Evolutionary conservation across 2,888 invertebrate species (phyloP), one percentile per base, ranked within the genome.

Genomic region (Meghimatium bilineatum): DNA sequence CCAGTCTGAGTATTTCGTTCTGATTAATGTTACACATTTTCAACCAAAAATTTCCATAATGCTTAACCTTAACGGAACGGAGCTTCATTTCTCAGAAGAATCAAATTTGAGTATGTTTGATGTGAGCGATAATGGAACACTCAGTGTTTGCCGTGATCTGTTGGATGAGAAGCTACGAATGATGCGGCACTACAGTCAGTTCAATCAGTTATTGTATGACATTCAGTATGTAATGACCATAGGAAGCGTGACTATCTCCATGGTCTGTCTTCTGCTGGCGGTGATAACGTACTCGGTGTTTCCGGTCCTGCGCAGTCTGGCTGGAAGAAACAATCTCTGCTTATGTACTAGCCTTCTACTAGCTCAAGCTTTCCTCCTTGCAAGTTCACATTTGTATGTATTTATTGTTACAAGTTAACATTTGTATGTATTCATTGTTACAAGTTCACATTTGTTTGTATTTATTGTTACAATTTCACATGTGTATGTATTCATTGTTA

Each of bases 271-370:
- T 20, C 29, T 75, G 12, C 32, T 74, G 26, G 80, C 84, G 8
- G 10, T 84, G 14, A 34, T 80, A 36, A 84, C 84, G 12, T 84
- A 84, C 34, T 20, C 26, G 56, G 26, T n/a, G 36, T 80, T 84
- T 29, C 32, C 66, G 2, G 29, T 36, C 1, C 29, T 84, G 23
- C 56, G 84, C 1, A 80, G 26, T 49, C 17, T 38, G 1, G 84
- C 80, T 14, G 84, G 84, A 6, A 52, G 20, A 23, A 75, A 67
- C 74, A 84, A 79, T 49, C 26, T 80, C 36, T 32, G 12, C 29
- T 63, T 84, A 14, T 75, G 75, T 67, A 1, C 29, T 3, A 77
- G 77, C 34, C 38, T 82, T 10, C 29, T 82, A 34, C 38, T 77
- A 20, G 82, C 82, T 14, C 82, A 82, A 44, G 60, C 32, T 0